phyloP scores from a whole-genome alignment of 2,113 vertebrate species.

The Microcebus ravelobensis region DNA sequence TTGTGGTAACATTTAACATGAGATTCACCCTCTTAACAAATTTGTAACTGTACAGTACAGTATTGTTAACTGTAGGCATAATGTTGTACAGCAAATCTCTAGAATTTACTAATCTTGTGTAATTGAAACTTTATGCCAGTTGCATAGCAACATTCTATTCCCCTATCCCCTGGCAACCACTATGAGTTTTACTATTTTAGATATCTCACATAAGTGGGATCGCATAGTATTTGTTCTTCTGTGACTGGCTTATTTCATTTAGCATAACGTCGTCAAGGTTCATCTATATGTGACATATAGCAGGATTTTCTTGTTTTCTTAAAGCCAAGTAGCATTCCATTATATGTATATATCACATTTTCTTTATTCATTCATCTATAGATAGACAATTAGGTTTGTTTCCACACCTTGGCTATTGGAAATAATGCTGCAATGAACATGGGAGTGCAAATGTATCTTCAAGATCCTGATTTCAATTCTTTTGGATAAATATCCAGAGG shows the following conservation, averaged over 20 bases:
- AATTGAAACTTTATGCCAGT: not conserved
- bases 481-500: not conserved
- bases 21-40: not conserved
- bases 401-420: not conserved
- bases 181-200: not conserved
- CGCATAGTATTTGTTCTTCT: not conserved
- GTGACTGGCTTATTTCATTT: not conserved
- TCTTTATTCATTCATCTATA: not conserved
- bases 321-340: not conserved
- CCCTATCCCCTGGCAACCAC: not conserved
- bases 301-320: not conserved
- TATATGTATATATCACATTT: not conserved
- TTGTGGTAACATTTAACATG: not conserved
- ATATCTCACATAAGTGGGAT: not conserved
- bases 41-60: not conserved
- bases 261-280: not conserved
- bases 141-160: not conserved
- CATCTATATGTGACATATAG: not conserved
- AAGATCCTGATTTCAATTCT: not conserved
- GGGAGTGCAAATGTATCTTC: not conserved
- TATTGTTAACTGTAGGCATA: not conserved
- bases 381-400: not conserved
- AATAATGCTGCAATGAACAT: not conserved
- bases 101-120: not conserved
- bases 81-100: not conserved